Base-by-base conservation (phyloP, 1,140 invertebrate genomes). In the Spodoptera litura region DNA sequence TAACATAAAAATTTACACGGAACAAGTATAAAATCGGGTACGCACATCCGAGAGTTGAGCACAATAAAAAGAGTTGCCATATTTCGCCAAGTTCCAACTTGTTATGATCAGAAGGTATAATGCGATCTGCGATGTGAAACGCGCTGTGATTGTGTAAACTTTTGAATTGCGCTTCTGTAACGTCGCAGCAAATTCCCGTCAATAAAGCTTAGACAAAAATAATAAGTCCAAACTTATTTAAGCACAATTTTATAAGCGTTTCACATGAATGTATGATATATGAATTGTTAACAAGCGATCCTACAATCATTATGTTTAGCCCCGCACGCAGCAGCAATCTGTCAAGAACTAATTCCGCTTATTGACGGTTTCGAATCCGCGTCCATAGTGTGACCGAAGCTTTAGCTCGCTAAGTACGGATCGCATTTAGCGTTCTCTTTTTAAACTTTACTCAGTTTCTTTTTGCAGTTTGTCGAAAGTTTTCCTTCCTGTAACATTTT, bases 401-500 rank as follows among this genome's bases (percentile, higher is more conserved):
- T 78, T 80, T 78, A 78, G 35, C 51, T 38, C 74, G 76, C 88
- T 91, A 87, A 92, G 87, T 88, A 89, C 86, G 83, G 80, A 83
- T 85, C 83, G 88, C 88, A 91, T 92, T 94, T 93, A 93, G 89
- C 87, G 85, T 89, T 90, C 81, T 91, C 81, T 91, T 94, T 92
- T 90, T 90, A 91, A 93, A 94, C 86, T 93, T 91, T 72, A 76
- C 79, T 86, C 79, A 75, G 86, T 89, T 92, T 89, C 90, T 92
- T 93, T 92, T 90, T 91, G 86, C 87, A 91, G 88, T 91, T 90
- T 85, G 83, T 82, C 73, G 82, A 89, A 94, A 91, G 87, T 94
- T 93, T 88, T 74, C 86, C 79, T 87, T 88, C 87, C 92, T 92
- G 92, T 93, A 92, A 94, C 93, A 93, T 94, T 94, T 94, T 92